phyloP scores from a whole-genome alignment of 2,888 invertebrate species.

The Tetropium fuscum region DNA sequence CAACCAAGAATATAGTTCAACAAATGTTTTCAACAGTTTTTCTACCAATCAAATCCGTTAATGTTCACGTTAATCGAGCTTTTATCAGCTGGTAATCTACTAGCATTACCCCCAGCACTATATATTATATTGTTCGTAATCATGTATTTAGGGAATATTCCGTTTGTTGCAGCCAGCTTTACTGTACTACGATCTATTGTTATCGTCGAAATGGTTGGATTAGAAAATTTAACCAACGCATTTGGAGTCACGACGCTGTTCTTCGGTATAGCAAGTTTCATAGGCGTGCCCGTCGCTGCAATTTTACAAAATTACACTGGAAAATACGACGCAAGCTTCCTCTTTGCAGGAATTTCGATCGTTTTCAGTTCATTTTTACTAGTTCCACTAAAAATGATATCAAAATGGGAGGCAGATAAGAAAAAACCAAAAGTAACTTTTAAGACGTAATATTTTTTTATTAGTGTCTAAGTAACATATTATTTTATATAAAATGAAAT shows the following conservation, averaged over 20 bases:
- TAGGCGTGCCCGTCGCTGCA: constrained; percentile 72
- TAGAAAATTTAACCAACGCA: constrained; percentile 93
- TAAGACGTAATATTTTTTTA: constrained; percentile 13
- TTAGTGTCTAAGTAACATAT: neutral
- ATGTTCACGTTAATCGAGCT: too few species aligned
- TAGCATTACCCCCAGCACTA: too few species aligned
- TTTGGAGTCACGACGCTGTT: constrained; percentile 92
- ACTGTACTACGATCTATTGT: constrained; percentile 81
- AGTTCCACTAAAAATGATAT: constrained; percentile 51
- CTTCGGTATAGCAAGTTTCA: constrained; percentile 89
- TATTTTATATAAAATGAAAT: neutral
- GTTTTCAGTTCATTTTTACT: constrained; percentile 55
- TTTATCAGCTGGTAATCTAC: too few species aligned
- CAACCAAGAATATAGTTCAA: too few species aligned
- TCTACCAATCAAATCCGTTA: too few species aligned
- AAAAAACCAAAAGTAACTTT: constrained; percentile 28
- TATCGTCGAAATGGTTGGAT: constrained; percentile 90
- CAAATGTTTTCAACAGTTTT: too few species aligned
- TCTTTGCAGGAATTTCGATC: constrained; percentile 55
- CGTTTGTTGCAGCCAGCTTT: constrained; percentile 74
- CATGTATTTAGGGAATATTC: neutral
- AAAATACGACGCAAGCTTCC: constrained; percentile 50
- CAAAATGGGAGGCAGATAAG: constrained; percentile 48
- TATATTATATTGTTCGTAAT: neutral
- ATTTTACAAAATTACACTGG: constrained; percentile 46